Conservation (phyloP, 2,797 vertebrate species). For the Neomorphus geoffroyi region DNA sequence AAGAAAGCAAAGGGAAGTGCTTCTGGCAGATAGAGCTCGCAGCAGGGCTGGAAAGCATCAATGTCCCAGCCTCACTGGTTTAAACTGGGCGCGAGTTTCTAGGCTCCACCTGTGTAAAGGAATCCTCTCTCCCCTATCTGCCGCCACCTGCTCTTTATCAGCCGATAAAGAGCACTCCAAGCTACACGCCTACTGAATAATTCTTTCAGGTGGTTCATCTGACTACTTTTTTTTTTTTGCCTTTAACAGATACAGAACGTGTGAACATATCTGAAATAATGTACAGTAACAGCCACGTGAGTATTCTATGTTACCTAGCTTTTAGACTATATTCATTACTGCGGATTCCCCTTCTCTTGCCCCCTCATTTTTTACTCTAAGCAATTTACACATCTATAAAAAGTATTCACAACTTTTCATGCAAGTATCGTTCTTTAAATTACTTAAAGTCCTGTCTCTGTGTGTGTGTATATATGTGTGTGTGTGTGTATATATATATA, state of each 20-base stretch:
- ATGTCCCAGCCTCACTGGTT: background rate
- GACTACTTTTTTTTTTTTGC: background rate
- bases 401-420: background rate
- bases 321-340: background rate
- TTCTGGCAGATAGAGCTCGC: background rate
- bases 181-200: accelerated
- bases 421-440: background rate
- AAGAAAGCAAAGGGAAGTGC: background rate
- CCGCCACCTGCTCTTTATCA: background rate
- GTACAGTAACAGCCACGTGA: background rate
- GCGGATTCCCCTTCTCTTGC: accelerated
- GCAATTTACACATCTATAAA: background rate
- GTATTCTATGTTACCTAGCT: background rate
- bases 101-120: background rate
- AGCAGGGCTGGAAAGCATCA: background rate
- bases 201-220: background rate
- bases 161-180: background rate
- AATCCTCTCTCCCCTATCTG: background rate
- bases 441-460: background rate
- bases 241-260: background rate
- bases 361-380: background rate
- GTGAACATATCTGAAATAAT: background rate
- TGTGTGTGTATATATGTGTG: too few relatives aligned
- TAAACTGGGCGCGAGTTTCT: background rate
- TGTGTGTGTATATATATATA: too few relatives aligned